Evolutionary conservation across 1,140 invertebrate genomes (phyloP), one percentile per base, ranked within the genome.

Genomic region (Drosophila novamexicana): DNA sequence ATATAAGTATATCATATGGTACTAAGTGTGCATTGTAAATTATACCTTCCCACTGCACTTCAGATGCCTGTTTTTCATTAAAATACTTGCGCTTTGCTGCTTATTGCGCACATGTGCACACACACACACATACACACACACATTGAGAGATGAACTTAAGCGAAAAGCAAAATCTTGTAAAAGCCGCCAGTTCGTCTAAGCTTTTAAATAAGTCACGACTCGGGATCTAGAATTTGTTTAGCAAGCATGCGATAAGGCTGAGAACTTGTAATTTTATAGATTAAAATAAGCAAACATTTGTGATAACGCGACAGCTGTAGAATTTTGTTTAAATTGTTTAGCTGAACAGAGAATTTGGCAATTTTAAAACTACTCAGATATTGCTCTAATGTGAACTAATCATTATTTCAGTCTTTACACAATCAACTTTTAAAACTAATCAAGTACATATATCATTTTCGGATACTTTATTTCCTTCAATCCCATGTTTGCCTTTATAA

Each of bases 41-140:
- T 29, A 44, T 53, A 53, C 6, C 18, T 14, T n/a, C 37, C 14
- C 37, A 8, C 4, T 56, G 53, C 53, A 40, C 2, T 66, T 45
- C n/a, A 22, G 10, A 52, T 32, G 44, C 6, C 42, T 57, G 42
- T 57, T 69, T 45, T 74, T 50, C 22, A 63, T 62, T 69, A 63
- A 74, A 69, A 56, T 74, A 40, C 50, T 53, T 67, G 52, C 59
- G 47, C 16, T 42, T 58, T 18, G 36, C 36, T 56, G 69, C 40
- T 52, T 58, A 67, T 67, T 49, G 36, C 49, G 47, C 14, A 36
- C 69, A 72, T 72, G 29, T 65, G 62, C 32, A 52, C 12, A 22
- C 40, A 54, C 37, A 56, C 32, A 39, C 45, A 50, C 4, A 29
- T 12, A 39, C 9, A 18, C 12, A 2, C 8, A 16, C 8, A 14